Base-by-base conservation (phyloP, 2,888 invertebrate genomes). In the Coelinius sp. region DNA sequence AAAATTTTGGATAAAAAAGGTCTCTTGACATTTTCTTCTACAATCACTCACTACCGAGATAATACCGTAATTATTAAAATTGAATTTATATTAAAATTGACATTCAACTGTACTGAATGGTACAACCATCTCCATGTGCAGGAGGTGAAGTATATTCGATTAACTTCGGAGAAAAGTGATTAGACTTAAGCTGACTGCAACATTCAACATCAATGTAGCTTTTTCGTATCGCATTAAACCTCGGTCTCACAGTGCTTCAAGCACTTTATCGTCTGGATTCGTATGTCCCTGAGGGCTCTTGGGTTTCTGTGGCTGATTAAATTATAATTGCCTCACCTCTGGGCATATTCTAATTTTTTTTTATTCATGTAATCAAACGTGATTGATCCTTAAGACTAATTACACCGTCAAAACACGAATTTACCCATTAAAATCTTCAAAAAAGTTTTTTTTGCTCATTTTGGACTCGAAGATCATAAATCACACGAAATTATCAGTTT, bases 261-360 rank as follows among this genome's bases (percentile, higher is more conserved):
- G 35, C 35, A 20, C 49, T n/a, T 35, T 65, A 44, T 52, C 35
- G 53, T 38, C 64, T 17, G 22, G 31, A 35, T 62, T 27, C 53
- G 27, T 53, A 24, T 70, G 41, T 64, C 64, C 64, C 52, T 41
- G 14, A 31, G 59, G 64, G 65, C 44, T 65, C 52, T 68, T 41
- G 25, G 70, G 52, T 70, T 56, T 70, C 63, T n/a, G 49, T 41
- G 10, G 59, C 59, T 70, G 62, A 65, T 70, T 70, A 41, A 64
- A 70, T 70, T 70, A 65, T 70, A 70, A 70, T 70, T 70, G 53
- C 70, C 65, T 35, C 24, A 25, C 17, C 53, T 52, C n/a, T 25
- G 27, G 52, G 27, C 12, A n/a, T 62, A 10, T 49, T 41, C 38
- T 25, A 12, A 24, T 38, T 44, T 46, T 46, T 14, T 49, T 52